Percentiles rank a stretch among this genome's conserved stretches.
Conservation (phyloP, 2,797 vertebrate species). For the Antennarius maculatus region DNA sequence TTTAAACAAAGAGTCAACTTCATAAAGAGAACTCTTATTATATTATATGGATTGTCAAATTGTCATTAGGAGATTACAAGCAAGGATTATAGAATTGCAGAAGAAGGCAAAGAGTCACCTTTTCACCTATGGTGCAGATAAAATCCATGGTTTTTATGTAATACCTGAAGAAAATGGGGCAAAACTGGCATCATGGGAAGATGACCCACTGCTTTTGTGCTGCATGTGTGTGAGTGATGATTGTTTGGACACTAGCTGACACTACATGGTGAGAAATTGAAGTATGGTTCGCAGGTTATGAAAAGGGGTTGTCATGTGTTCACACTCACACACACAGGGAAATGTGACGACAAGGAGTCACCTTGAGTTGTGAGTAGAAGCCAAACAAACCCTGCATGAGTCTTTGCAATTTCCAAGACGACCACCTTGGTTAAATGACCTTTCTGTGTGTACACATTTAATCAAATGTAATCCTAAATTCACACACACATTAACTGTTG, state of each 20-base stretch:
- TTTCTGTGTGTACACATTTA: constrained; percentile 19
- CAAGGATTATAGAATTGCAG: no score
- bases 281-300: neutral
- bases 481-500: neutral
- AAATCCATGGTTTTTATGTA: neutral
- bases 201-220: neutral
- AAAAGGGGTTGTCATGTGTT: neutral
- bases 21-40: neutral
- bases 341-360: constrained; percentile 33
- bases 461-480: constrained; percentile 31
- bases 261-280: constrained; percentile 3
- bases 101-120: no score
- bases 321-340: neutral
- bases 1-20: neutral
- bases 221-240: constrained; percentile 21
- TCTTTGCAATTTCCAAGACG: constrained; percentile 28
- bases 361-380: constrained; percentile 35
- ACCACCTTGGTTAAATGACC: constrained; percentile 33
- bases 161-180: neutral
- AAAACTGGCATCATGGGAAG: neutral
- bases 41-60: neutral
- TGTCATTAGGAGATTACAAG: neutral
- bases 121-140: neutral
- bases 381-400: constrained; percentile 26
- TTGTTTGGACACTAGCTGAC: constrained; percentile 23